phyloP scores from a whole-genome alignment of 2,797 vertebrate species.

The Diceros bicornis region DNA sequence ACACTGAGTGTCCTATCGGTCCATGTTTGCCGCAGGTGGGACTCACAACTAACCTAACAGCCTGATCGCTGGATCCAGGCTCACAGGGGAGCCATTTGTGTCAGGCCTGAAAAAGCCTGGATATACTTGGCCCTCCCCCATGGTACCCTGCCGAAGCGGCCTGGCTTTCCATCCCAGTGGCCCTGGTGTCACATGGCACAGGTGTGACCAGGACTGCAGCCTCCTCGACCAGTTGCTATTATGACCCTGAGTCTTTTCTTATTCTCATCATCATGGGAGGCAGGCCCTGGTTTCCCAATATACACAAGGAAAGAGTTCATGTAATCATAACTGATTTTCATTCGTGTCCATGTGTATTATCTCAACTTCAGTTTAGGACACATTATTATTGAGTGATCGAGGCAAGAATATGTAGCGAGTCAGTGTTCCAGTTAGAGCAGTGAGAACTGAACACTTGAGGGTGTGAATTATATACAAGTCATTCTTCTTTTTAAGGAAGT shows the following conservation, averaged over 20 bases:
- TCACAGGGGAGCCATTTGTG: not conserved
- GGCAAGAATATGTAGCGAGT: not conserved
- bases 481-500: not conserved
- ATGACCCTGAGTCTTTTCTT: not conserved
- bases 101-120: not conserved
- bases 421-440: not conserved
- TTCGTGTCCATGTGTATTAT: not conserved
- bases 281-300: not conserved
- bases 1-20: not conserved
- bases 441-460: not conserved
- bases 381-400: not conserved
- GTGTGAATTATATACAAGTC: not conserved
- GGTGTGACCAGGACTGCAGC: not conserved
- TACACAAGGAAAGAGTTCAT: not conserved
- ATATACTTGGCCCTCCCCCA: not conserved
- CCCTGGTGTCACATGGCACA: not conserved
- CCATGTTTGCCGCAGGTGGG: not conserved
- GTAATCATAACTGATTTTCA: not conserved
- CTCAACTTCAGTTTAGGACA: not conserved
- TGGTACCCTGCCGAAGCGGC: not conserved
- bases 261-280: not conserved
- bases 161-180: not conserved
- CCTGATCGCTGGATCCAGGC: not conserved
- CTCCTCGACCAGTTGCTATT: not conserved
- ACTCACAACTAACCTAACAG: not conserved